These are phyloP conservation scores for Drosophila aldrichi DNA, from an alignment of 2,888 invertebrate species.

Conservation along the genomic window DNA sequence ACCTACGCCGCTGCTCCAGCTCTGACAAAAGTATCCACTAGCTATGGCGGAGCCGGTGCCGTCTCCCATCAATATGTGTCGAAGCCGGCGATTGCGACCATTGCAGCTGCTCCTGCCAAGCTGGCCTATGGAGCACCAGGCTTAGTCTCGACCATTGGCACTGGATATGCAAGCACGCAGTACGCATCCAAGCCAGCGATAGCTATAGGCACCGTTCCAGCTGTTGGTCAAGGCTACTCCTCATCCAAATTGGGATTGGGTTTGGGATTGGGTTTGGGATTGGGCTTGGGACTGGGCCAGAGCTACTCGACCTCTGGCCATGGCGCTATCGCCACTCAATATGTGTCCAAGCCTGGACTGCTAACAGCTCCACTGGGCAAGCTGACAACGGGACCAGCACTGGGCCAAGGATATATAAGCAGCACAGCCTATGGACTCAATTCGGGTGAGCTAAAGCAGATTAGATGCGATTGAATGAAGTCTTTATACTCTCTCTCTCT, in stretches of 20 bases:
- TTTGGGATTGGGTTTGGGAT: slow-evolving; percentile 1
- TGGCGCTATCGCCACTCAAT: slow-evolving; percentile 18
- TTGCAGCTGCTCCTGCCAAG: slow-evolving; percentile 49
- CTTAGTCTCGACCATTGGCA: slow-evolving; percentile 59
- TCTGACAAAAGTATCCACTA: slow-evolving; percentile 36
- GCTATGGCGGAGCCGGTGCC: slow-evolving; percentile 62
- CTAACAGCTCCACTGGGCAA: slow-evolving; percentile 44
- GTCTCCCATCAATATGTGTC: slow-evolving; percentile 76
- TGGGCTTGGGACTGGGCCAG: slow-evolving; percentile 3
- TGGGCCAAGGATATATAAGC: slow-evolving; percentile 29
- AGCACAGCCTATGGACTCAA: slow-evolving; percentile 60
- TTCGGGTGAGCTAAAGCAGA: slow-evolving; percentile 38
- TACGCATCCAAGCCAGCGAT: slow-evolving; percentile 69
- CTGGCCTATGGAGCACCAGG: slow-evolving; percentile 58
- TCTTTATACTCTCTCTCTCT: not conserved
- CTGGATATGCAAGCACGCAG: slow-evolving; percentile 48
- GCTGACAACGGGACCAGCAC: slow-evolving; percentile 46
- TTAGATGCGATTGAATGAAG: not conserved
- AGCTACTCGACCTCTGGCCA: slow-evolving; percentile 29
- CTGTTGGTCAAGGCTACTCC: slow-evolving; percentile 39
- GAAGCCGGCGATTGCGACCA: slow-evolving; percentile 51
- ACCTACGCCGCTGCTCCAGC: slow-evolving; percentile 52
- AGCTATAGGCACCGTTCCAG: slow-evolving; percentile 80
- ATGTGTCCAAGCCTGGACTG: slow-evolving; percentile 15
- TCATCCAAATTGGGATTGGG: slow-evolving; percentile 24